Percentiles rank a stretch among this genome's conserved stretches.
Conservation (phyloP, 2,113 vertebrate species). For the Pelvicachromis taeniatus region DNA sequence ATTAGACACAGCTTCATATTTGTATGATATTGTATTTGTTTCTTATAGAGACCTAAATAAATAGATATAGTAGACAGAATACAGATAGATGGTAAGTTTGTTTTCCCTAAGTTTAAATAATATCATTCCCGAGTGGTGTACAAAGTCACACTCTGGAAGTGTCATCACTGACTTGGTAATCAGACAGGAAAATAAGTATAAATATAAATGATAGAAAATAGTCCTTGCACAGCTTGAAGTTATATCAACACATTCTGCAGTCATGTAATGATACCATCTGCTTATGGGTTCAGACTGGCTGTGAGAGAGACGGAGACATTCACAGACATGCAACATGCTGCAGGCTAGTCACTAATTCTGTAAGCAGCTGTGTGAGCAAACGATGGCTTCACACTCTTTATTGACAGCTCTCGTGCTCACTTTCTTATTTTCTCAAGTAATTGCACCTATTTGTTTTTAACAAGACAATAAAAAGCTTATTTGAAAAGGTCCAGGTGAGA, state of each 20-base stretch:
- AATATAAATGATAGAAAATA: conserved; percentile 17
- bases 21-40: neutral
- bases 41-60: neutral
- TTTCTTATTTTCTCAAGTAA: conserved; percentile 38
- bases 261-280: conserved; percentile 69
- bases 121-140: neutral
- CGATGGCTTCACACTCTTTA: neutral
- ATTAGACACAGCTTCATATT: neutral
- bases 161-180: neutral
- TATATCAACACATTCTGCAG: conserved; percentile 30
- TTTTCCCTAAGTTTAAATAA: neutral
- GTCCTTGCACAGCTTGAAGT: conserved; percentile 14
- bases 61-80: neutral
- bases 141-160: neutral
- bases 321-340: conserved; percentile 29
- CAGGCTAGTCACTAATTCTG: conserved; percentile 25
- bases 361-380: conserved; percentile 26
- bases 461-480: conserved; percentile 41
- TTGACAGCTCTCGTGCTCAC: neutral
- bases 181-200: neutral
- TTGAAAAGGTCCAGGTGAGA: conserved; percentile 45
- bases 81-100: neutral
- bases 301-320: neutral
- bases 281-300: conserved; percentile 35
- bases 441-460: conserved; percentile 45